Evolutionary conservation across 2,797 vertebrate species (phyloP).

Genomic region (Siniperca scherzeri): DNA sequence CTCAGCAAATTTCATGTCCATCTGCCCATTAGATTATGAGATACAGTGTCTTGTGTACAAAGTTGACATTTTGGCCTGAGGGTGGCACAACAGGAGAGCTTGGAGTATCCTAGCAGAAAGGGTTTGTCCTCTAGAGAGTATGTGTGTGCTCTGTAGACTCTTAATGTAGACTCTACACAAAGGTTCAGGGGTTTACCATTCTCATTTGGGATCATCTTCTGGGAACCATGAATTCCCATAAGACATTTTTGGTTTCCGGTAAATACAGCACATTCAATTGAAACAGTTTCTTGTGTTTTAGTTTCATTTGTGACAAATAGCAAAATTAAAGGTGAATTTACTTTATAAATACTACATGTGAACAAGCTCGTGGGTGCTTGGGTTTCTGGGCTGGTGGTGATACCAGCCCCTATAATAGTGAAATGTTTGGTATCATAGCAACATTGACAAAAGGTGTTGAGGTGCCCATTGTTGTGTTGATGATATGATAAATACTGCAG

Average conservation of each 20-base stretch:
- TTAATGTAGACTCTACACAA: not conserved
- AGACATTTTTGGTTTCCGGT: not conserved
- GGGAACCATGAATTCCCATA: not conserved
- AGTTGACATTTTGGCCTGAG: not conserved
- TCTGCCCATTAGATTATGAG: conserved; percentile 9
- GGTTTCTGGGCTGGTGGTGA: not conserved
- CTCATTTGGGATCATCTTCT: not conserved
- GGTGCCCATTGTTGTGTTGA: not conserved
- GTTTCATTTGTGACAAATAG: not conserved
- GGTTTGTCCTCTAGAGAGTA: not conserved
- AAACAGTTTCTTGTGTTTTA: not conserved
- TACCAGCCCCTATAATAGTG: not conserved
- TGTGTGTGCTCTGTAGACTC: not conserved
- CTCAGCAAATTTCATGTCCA: conserved; percentile 7
- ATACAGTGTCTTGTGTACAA: not conserved
- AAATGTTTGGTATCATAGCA: not conserved
- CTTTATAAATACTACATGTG: not conserved
- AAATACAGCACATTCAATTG: not conserved
- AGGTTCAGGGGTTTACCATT: not conserved
- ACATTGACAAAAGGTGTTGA: not conserved
- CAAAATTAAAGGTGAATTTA: not conserved
- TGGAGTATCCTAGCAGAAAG: not conserved
- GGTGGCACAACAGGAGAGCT: not conserved
- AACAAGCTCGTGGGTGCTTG: not conserved
- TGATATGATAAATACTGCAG: not conserved